A percentile compares a stretch with the other conserved stretches of the same genome.
Conservation (phyloP, 2,113 vertebrate genomes). For the Leptocoma aspasia region DNA sequence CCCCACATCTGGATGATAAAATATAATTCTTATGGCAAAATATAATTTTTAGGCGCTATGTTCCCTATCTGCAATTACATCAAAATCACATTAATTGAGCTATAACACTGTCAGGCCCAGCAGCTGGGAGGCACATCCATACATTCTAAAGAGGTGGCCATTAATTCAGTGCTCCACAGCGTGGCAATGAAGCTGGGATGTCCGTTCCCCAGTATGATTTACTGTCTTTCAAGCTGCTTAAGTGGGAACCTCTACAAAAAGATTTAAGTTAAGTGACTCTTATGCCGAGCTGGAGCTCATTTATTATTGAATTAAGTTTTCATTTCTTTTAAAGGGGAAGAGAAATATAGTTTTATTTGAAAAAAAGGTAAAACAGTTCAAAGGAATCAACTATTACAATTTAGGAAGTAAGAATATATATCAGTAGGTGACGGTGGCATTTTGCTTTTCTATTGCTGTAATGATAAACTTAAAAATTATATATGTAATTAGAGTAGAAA, state of each 20-base stretch:
- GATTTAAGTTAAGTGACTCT: constrained; percentile 90
- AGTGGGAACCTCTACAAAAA: constrained; percentile 87
- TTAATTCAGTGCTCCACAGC: constrained; percentile 75
- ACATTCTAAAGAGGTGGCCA: constrained; percentile 79
- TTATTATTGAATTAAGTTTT: constrained; percentile 89
- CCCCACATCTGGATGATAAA: constrained; percentile 70
- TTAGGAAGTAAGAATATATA: constrained; percentile 34
- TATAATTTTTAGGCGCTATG: constrained; percentile 75
- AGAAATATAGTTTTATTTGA: constrained; percentile 76
- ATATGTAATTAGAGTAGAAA: background rate
- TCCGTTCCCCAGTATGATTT: constrained; percentile 80
- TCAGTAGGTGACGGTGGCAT: background rate
- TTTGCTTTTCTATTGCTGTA: background rate
- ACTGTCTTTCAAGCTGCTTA: constrained; percentile 84
- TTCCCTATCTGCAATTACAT: constrained; percentile 80
- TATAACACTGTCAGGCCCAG: constrained; percentile 79
- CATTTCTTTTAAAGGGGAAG: constrained; percentile 78
- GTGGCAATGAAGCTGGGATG: constrained; percentile 77
- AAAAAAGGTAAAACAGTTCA: constrained; percentile 73
- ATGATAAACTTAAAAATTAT: background rate
- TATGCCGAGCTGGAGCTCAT: constrained; percentile 80
- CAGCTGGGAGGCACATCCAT: constrained; percentile 80
- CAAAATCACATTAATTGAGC: constrained; percentile 86
- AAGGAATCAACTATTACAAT: constrained; percentile 60
- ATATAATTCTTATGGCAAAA: constrained; percentile 73